Evolutionary conservation across 2,113 vertebrate species (phyloP), one percentile per base, ranked within the genome.

Genomic region (Colossoma macropomum): DNA sequence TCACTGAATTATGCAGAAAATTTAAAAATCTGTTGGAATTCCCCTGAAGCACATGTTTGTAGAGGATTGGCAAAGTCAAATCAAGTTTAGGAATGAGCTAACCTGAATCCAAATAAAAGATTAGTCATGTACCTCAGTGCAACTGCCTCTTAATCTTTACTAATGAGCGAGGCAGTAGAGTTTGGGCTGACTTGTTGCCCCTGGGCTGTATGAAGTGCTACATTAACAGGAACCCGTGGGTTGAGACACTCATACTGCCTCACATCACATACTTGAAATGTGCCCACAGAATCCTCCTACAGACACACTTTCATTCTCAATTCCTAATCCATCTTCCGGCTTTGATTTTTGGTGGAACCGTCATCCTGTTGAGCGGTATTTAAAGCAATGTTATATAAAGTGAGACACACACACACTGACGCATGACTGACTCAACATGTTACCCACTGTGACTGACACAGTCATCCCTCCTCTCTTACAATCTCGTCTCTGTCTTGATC

Each of bases 341-440:
- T 23, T 41, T 45, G 28, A 66, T 63, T 75, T n/a, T 30, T 79
- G 41, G 59, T 66, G 32, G 59, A 79, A 38, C 71, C 75, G 70
- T 83, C 30, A 6, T 88, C 59, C 69, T 66, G 86, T 85, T 52
- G 72, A 76, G 65, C 68, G 50, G 38, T 68, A 54, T 89, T 90
- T 84, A 70, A 71, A 86, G 38, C 4, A 59, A 77, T 41, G 83
- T 89, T 92, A 85, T 60, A 85, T 91, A 85, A 90, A 88, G 77
- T 65, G 32, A 28, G 62, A 65, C 27, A 59, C 80, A 80, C 80
- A 77, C 7, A 76, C 60, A 69, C n/a, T 86, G 56, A 72, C 38
- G 41, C 77, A 86, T 16, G 48, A 56, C 60, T 85, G 63, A 84
- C 82, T 88, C 71, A 71, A 70, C 23, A 30, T 78, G 25, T 78